These are phyloP conservation scores for Cotesia vestalis DNA, from an alignment of 1,140 invertebrate genomes.

Conservation along the genomic window DNA sequence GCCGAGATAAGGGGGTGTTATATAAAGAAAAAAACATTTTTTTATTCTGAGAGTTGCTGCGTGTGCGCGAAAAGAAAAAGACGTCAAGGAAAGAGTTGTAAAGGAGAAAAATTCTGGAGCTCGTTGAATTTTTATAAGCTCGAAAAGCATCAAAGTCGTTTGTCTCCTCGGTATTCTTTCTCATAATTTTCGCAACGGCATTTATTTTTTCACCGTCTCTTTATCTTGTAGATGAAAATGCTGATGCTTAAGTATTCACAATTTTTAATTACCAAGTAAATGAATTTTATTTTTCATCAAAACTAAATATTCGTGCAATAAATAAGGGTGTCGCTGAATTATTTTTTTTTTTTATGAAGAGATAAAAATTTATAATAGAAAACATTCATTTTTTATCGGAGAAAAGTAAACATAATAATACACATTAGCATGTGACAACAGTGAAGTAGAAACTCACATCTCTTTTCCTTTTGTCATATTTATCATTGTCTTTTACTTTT, in stretches of 20 bases:
- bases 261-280: neutral
- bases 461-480: slow-evolving; percentile 17
- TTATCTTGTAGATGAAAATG: neutral
- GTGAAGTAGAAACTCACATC: neutral
- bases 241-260: neutral
- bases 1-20: slow-evolving; percentile 11
- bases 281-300: neutral
- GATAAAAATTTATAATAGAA: neutral
- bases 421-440: neutral
- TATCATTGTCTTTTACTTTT: slow-evolving; percentile 12
- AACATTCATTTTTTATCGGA: neutral
- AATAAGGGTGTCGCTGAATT: too few species aligned
- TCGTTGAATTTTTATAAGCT: slow-evolving; percentile 29
- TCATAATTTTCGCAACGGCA: neutral
- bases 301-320: too few species aligned
- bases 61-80: slow-evolving; percentile 9
- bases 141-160: slow-evolving; percentile 25
- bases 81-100: neutral
- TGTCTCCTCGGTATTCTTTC: slow-evolving; percentile 15
- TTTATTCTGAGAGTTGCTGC: neutral
- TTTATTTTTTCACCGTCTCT: neutral
- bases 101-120: slow-evolving; percentile 19
- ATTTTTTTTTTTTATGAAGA: neutral
- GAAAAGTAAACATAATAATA: too few species aligned
- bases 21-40: neutral